These are phyloP conservation scores for Adelosebastes latens DNA, from an alignment of 2,797 vertebrate species.

Conservation along the genomic window DNA sequence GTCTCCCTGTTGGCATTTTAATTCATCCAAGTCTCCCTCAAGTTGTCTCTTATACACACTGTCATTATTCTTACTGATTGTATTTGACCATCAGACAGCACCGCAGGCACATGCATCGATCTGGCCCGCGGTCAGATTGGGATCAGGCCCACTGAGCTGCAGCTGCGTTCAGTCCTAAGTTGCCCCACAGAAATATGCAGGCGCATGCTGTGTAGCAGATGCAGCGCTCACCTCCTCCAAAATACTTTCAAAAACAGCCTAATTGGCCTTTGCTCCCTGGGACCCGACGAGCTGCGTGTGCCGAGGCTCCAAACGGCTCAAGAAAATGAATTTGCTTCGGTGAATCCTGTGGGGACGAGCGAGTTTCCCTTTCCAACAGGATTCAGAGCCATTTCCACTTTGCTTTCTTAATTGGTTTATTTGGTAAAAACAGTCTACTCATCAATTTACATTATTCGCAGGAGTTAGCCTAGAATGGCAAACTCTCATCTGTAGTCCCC, in stretches of 20 bases:
- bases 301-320: not conserved
- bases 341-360: not conserved
- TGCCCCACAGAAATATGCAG: slow-evolving; percentile 39
- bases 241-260: slow-evolving; percentile 38
- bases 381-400: slow-evolving; percentile 28
- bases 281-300: slow-evolving; percentile 6
- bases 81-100: not conserved
- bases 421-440: slow-evolving; percentile 8
- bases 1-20: not conserved
- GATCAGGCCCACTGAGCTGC: slow-evolving; percentile 22
- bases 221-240: slow-evolving; percentile 47
- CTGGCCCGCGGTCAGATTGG: not conserved
- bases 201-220: slow-evolving; percentile 61
- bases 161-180: slow-evolving; percentile 51
- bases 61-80: not conserved
- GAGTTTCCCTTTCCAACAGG: not conserved
- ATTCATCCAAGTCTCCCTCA: not conserved
- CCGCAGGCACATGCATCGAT: slow-evolving; percentile 33
- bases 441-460: slow-evolving; percentile 31
- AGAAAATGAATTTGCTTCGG: slow-evolving; percentile 34
- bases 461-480: not conserved
- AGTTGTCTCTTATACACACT: not conserved
- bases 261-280: slow-evolving; percentile 54
- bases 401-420: slow-evolving; percentile 31
- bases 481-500: not conserved